These are phyloP conservation scores for Brachionus rotundiformis DNA, from an alignment of 1,140 invertebrate genomes.

Conservation along the genomic window DNA sequence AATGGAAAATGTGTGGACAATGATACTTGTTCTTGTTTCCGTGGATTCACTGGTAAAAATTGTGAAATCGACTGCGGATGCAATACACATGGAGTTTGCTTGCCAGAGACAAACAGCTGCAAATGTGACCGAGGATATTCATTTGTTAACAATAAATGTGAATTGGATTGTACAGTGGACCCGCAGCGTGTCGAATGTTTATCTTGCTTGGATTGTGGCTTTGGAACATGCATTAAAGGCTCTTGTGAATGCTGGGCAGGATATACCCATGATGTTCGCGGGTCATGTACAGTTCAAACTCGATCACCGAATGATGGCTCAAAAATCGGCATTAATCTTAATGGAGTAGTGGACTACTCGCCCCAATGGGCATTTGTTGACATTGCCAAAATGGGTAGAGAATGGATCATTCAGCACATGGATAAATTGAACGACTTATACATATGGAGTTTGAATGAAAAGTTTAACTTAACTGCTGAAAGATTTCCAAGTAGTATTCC, in stretches of 20 bases:
- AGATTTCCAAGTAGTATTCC: slow-evolving; percentile 54
- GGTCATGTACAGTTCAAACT: slow-evolving; percentile 6
- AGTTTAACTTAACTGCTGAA: slow-evolving; percentile 54
- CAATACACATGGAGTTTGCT: neutral
- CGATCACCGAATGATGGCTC: slow-evolving; percentile 22
- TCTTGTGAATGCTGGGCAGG: slow-evolving; percentile 27
- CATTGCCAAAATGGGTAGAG: slow-evolving; percentile 54
- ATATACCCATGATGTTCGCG: neutral
- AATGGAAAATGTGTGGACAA: slow-evolving; percentile 32
- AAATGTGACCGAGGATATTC: slow-evolving; percentile 19
- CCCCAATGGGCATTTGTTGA: slow-evolving; percentile 57
- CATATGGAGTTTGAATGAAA: slow-evolving; percentile 49
- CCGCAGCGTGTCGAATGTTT: neutral
- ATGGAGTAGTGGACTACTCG: slow-evolving; percentile 55
- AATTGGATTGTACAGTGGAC: slow-evolving; percentile 23
- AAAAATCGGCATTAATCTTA: slow-evolving; percentile 55
- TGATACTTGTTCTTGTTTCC: slow-evolving; percentile 14
- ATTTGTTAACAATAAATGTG: slow-evolving; percentile 3
- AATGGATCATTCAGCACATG: slow-evolving; percentile 55
- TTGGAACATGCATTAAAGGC: neutral
- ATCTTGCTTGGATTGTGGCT: neutral
- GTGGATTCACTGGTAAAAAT: slow-evolving; percentile 5
- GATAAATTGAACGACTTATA: slow-evolving; percentile 32
- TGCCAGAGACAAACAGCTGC: neutral
- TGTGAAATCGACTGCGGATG: slow-evolving; percentile 36